A percentile compares a stretch with the other conserved stretches of the same genome.
Evolutionary conservation across 1,140 invertebrate genomes (phyloP).

Genomic region (Pogonus chalceus): DNA sequence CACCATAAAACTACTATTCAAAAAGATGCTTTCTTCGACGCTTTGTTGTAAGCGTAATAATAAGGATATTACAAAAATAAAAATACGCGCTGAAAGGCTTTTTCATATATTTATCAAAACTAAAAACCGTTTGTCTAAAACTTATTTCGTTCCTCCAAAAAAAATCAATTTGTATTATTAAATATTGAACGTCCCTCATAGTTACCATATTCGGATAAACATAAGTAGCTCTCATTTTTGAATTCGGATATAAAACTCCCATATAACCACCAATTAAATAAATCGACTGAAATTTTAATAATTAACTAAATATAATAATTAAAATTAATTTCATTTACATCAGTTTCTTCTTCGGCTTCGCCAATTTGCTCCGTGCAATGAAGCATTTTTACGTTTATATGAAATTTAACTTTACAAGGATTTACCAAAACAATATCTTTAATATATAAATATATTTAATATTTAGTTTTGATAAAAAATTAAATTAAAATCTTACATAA

Average conservation of each 20-base stretch:
- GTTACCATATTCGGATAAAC: slow-evolving; percentile 24
- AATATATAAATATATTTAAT: neutral
- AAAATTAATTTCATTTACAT: neutral
- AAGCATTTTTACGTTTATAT: neutral
- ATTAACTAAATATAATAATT: neutral
- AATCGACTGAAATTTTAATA: slow-evolving; percentile 10
- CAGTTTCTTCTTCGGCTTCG: neutral
- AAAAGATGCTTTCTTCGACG: too few species aligned
- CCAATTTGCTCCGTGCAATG: neutral
- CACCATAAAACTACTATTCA: too few species aligned
- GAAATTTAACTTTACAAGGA: neutral
- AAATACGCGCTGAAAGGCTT: too few species aligned
- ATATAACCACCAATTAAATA: slow-evolving; percentile 20
- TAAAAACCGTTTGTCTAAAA: too few species aligned
- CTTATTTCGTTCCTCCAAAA: too few species aligned
- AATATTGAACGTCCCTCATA: neutral
- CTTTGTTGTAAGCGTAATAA: too few species aligned
- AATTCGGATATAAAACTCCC: slow-evolving; percentile 15
- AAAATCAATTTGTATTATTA: neutral
- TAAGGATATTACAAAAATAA: too few species aligned
- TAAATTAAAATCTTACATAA: neutral
- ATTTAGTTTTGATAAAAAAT: neutral
- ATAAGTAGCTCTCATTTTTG: slow-evolving; percentile 19
- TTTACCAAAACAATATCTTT: neutral
- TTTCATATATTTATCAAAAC: too few species aligned